Percentiles rank a stretch among this genome's conserved stretches.
Conservation (phyloP, 2,797 vertebrate genomes). For the Semotilus atromaculatus region DNA sequence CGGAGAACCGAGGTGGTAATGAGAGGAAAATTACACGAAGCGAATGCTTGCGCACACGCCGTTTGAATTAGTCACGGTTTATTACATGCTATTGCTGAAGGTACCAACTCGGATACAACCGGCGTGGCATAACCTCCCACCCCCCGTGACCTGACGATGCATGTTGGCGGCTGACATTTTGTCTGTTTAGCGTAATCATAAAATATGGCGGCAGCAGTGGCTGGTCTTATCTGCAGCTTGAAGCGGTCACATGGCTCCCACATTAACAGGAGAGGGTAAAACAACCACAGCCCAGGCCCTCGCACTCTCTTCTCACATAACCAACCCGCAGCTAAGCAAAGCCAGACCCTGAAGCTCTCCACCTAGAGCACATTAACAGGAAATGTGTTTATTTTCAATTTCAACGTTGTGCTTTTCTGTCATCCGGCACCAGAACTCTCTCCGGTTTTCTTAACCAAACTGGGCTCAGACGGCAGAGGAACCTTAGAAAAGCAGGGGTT, state of each 20-base stretch:
- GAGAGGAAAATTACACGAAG: constrained; percentile 40
- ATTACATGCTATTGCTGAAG: constrained; percentile 44
- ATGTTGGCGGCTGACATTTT: constrained; percentile 36
- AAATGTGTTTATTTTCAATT: constrained; percentile 81
- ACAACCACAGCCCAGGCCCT: constrained; percentile 10
- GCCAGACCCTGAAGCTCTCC: constrained; percentile 68
- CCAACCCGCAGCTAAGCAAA: constrained; percentile 74
- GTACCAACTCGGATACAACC: constrained; percentile 13
- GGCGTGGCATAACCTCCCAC: constrained; percentile 9
- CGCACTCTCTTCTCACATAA: constrained; percentile 60
- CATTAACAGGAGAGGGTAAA: constrained; percentile 45
- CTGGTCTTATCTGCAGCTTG: constrained; percentile 51
- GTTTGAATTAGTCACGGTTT: constrained; percentile 46
- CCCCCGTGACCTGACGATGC: constrained; percentile 21
- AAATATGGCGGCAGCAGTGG: constrained; percentile 54
- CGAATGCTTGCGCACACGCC: constrained; percentile 13
- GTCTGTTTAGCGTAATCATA: constrained; percentile 48
- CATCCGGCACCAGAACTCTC: constrained; percentile 34
- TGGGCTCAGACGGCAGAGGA: constrained; percentile 19
- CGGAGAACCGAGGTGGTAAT: constrained; percentile 32
- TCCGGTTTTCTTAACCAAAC: constrained; percentile 64
- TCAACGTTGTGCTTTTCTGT: constrained; percentile 61
- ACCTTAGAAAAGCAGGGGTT: constrained; percentile 64
- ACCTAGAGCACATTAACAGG: constrained; percentile 77
- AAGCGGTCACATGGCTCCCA: constrained; percentile 32